These are phyloP conservation scores for Microplitis deprimator DNA, from an alignment of 2,888 invertebrate species.

Conservation along the genomic window DNA sequence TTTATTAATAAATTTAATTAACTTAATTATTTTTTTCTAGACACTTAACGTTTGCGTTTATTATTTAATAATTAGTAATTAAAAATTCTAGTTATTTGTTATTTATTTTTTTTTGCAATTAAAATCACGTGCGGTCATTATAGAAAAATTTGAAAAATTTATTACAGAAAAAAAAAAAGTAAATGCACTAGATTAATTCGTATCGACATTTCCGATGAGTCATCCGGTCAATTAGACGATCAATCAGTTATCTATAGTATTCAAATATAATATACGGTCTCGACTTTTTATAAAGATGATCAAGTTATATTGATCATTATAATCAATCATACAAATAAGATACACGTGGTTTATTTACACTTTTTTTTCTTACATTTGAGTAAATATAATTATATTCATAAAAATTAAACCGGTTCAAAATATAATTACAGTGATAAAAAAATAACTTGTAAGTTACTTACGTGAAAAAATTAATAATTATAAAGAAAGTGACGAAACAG, in stretches of 20 bases:
- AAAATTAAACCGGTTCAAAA: not conserved
- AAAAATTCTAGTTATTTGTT: too few relatives aligned
- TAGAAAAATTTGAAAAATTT: not conserved
- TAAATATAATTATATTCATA: not conserved
- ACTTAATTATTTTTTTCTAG: too few relatives aligned
- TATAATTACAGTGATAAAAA: not conserved
- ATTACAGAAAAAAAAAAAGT: not conserved
- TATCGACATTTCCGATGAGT: not conserved
- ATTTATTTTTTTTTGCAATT: too few relatives aligned
- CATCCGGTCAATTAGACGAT: slow-evolving; percentile 5
- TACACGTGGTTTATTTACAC: not conserved
- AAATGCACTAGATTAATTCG: not conserved
- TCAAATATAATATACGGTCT: not conserved
- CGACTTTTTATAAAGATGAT: not conserved
- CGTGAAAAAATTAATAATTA: not conserved
- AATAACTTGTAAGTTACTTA: not conserved
- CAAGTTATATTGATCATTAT: not conserved
- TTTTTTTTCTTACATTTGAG: not conserved
- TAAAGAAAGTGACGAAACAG: not conserved
- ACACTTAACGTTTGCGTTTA: too few relatives aligned
- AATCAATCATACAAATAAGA: slow-evolving; percentile 1
- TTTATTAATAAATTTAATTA: too few relatives aligned
- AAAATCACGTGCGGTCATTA: not conserved
- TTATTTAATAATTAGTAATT: too few relatives aligned
- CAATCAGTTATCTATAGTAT: slow-evolving; percentile 2